A percentile compares a stretch with the other conserved stretches of the same genome.
These are phyloP conservation scores for Neopipo cinnamomea DNA, from an alignment of 2,113 vertebrate genomes.

Conservation along the genomic window DNA sequence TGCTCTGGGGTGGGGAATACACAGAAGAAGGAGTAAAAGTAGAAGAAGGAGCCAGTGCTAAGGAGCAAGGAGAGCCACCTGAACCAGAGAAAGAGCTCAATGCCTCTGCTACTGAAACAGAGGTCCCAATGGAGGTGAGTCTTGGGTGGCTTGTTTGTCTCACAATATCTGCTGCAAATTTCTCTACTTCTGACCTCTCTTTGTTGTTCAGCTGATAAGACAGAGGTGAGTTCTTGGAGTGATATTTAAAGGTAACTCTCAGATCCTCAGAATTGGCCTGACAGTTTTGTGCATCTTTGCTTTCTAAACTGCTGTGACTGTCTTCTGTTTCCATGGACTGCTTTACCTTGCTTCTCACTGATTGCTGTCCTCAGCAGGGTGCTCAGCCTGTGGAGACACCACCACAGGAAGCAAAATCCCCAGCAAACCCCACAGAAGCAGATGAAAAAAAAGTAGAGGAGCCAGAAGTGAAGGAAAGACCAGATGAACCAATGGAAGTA, in stretches of 20 bases:
- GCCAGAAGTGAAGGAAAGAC: constrained; percentile 74
- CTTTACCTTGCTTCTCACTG: background rate
- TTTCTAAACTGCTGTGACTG: background rate
- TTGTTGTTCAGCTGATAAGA: background rate
- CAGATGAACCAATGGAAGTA: constrained; percentile 84
- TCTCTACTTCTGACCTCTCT: background rate
- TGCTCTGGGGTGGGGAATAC: background rate
- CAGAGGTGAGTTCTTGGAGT: background rate
- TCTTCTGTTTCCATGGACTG: background rate
- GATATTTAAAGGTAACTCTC: background rate
- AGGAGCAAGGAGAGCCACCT: constrained; percentile 75
- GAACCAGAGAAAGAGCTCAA: constrained; percentile 82
- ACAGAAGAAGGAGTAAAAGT: constrained; percentile 82
- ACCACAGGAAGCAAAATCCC: constrained; percentile 71
- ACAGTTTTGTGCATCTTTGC: background rate
- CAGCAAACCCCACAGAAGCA: constrained; percentile 64
- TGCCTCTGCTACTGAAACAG: constrained; percentile 54
- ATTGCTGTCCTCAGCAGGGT: constrained; percentile 43
- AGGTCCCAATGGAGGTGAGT: constrained; percentile 72
- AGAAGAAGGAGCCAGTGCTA: constrained; percentile 71
- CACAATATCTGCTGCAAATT: background rate
- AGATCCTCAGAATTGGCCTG: background rate
- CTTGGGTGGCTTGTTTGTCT: background rate
- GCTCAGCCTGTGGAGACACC: constrained; percentile 59
- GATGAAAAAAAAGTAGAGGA: constrained; percentile 80